Percentiles rank a stretch among this genome's conserved stretches.
These are phyloP conservation scores for Sylvicapra grimmia DNA, from an alignment of 2,113 vertebrate species.

Conservation along the genomic window DNA sequence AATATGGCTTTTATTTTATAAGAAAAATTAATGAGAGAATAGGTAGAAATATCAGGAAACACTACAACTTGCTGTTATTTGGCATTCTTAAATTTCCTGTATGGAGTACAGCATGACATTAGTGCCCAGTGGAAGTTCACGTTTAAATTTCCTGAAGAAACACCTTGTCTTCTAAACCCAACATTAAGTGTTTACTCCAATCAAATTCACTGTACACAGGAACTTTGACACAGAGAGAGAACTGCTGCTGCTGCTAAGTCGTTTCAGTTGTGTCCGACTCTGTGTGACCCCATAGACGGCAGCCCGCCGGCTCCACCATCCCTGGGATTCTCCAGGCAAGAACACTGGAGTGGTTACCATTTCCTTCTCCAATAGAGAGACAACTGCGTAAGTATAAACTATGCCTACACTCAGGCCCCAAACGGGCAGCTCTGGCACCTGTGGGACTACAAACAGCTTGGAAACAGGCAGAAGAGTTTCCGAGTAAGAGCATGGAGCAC, in stretches of 20 bases:
- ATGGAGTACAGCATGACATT: neutral
- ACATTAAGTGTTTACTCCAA: neutral
- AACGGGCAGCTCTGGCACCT: neutral
- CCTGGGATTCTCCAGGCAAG: neutral
- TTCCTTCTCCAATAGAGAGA: neutral
- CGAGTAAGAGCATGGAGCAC: fast-evolving
- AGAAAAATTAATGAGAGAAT: neutral
- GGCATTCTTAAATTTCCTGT: neutral
- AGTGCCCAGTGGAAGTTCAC: neutral
- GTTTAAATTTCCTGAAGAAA: neutral
- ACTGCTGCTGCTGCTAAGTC: neutral
- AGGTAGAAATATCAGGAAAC: neutral
- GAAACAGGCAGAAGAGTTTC: neutral
- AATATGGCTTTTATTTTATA: neutral
- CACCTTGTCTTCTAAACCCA: neutral
- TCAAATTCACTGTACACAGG: neutral
- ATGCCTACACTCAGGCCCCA: neutral
- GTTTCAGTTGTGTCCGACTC: fast-evolving
- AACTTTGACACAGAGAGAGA: neutral
- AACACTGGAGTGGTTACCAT: neutral
- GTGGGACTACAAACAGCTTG: neutral
- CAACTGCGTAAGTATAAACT: neutral
- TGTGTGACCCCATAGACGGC: neutral
- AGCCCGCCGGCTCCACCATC: neutral
- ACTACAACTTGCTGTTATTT: neutral